Evolutionary conservation across 2,113 vertebrate species (phyloP), one percentile per base, ranked within the genome.

Genomic region (Helogale parvula): DNA sequence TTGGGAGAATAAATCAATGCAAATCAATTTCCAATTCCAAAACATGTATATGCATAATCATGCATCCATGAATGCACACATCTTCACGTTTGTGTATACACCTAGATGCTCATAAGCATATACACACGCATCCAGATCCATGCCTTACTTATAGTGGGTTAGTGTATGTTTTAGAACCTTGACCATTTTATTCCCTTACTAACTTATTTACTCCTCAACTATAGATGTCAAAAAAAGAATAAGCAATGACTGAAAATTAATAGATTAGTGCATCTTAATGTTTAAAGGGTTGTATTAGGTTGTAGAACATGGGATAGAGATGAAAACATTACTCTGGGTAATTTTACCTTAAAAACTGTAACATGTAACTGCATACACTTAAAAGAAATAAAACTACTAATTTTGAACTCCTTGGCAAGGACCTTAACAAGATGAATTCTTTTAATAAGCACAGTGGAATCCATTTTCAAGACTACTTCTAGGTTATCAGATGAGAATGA

Each of bases 341-440:
- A 88, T 47, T 71, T 80, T 95, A 29, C 19, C 19, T 92, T 95
- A 87, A 95, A 69, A 63, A 69, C n/a, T 50, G 3, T 81, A 45
- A 33, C 41, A 66, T 80, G 50, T 60, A n/a, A 74, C 45, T 89
- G n/a, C 3, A 82, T n/a, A 60, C 0, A 83, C 45, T 82, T 92
- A 87, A 72, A 25, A 83, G 50, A 9, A 92, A 45, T 2, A 60
- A 83, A 90, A 88, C 19, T 65, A 74, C 50, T 93, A 69, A 82
- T 85, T 98, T 86, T 97, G 38, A 96, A 82, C 60, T 66, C 15
- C 29, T 88, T 85, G 11, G 45, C 8, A 80, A 92, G 31, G 31
- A 52, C 92, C 68, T 88, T 57, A 89, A 57, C 14, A 83, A 41
- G 50, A 57, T 83, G 17, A 60, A 80, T 80, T 68, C 33, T 81